Evolutionary conservation across 2,113 vertebrate species (phyloP).

Genomic region (Miniopterus natalensis): DNA sequence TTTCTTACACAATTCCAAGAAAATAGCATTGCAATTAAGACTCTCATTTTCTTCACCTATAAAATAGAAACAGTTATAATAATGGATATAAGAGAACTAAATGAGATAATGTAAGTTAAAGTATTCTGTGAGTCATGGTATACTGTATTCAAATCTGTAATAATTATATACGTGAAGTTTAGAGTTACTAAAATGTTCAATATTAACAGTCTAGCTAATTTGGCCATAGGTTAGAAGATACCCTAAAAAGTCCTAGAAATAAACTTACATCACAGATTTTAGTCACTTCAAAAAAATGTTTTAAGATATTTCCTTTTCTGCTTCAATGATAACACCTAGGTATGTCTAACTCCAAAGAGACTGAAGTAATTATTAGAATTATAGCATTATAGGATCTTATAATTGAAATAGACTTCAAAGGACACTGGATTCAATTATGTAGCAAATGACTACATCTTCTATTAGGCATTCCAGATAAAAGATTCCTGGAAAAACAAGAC

Average conservation of each 20-base stretch:
- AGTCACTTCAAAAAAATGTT: not conserved
- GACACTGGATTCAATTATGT: not conserved
- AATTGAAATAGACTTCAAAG: conserved; percentile 1
- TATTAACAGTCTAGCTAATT: not conserved
- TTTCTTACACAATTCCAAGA: not conserved
- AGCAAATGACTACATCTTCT: not conserved
- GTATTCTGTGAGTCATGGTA: not conserved
- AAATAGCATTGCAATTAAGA: not conserved
- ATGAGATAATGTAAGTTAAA: not conserved
- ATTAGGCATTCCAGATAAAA: not conserved
- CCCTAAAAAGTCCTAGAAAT: not conserved
- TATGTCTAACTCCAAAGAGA: not conserved
- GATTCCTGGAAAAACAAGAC: not conserved
- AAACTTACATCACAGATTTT: not conserved
- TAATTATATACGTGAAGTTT: not conserved
- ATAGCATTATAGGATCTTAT: not conserved
- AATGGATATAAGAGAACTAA: not conserved
- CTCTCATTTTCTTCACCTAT: not conserved
- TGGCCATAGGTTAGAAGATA: not conserved
- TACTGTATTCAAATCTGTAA: not conserved
- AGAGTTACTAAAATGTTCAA: not conserved
- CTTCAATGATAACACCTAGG: not conserved
- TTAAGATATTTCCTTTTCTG: not conserved
- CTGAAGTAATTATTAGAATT: not conserved
- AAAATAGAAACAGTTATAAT: not conserved